Evolutionary conservation across 1,140 invertebrate species (phyloP), one percentile per base, ranked within the genome.

Genomic region (Stratiolaelaps scimitus): DNA sequence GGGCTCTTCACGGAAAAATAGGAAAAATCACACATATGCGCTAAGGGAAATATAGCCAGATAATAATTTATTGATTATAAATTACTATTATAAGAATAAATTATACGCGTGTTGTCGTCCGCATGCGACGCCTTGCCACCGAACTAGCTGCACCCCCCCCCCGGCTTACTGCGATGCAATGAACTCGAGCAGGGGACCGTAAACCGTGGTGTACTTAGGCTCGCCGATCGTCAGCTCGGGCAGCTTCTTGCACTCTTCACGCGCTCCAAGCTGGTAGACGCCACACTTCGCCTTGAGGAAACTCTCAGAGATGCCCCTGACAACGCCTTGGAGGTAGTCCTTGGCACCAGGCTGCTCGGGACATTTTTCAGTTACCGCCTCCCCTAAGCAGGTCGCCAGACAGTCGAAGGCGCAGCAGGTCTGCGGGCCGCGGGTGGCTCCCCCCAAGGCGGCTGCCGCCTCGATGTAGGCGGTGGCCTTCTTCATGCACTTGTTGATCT

Each of bases 381-480:
- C 53, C 6, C 53, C 53, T 6, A 60, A 15, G 53, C 53, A 60
- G 10, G 53, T 60, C 15, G 15, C 17, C 26, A 60, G 53, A 10
- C 53, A 34, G 26, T 34, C 53, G 5, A 60, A 60, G 2, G 53
- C 53, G 23, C 53, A 60, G 20, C 53, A 60, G 1, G 26, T 26
- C 23, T 20, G 53, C 2, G 53, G 23, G 15, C 26, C n/a, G 1
- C 53, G 26, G 10, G 23, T 20, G 17, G 26, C 0, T 15, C 26
- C 53, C 15, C 53, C 53, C 4, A 15, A 26, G 53, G 15, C 15
- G 53, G 26, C 20, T 15, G 53, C 53, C 0, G 20, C 34, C 34
- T 60, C 53, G 10, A 60, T 60, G 23, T 60, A 60, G 23, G 26
- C 23, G 13, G 53, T 60, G 17, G 53, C 34, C 17, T 60, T 34